Percentiles rank a stretch among this genome's conserved stretches.
Evolutionary conservation across 2,888 invertebrate species (phyloP).

Genomic region (Dione vanillae): DNA sequence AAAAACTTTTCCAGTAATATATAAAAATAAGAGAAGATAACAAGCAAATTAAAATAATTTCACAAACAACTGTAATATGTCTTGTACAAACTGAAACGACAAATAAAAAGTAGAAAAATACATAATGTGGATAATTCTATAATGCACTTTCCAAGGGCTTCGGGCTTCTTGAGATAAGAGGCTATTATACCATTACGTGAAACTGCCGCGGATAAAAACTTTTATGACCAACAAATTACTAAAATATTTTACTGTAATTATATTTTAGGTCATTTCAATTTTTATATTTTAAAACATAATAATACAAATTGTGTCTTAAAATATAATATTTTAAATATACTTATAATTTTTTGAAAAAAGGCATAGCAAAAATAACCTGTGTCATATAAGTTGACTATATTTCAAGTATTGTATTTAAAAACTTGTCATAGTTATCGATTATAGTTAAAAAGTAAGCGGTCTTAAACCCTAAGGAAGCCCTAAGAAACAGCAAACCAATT

Average conservation of each 20-base stretch:
- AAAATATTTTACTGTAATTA: neutral
- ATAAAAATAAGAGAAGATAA: neutral
- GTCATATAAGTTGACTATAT: neutral
- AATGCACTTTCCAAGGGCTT: slow-evolving; percentile 28
- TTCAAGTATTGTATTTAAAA: neutral
- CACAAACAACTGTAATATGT: slow-evolving; percentile 6
- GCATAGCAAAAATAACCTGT: neutral
- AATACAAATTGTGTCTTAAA: neutral
- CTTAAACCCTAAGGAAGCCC: slow-evolving; percentile 20
- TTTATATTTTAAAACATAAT: too few species aligned
- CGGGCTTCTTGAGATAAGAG: slow-evolving; percentile 36
- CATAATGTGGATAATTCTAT: slow-evolving; percentile 35
- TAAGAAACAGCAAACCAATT: slow-evolving; percentile 23
- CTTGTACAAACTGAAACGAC: slow-evolving; percentile 26
- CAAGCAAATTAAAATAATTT: neutral
- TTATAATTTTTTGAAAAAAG: neutral
- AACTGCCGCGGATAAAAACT: slow-evolving; percentile 26
- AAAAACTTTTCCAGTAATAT: too few species aligned
- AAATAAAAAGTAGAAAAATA: slow-evolving; percentile 28
- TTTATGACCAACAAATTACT: slow-evolving; percentile 13
- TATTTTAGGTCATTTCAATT: too few species aligned
- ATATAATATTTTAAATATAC: neutral
- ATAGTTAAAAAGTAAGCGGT: slow-evolving; percentile 9
- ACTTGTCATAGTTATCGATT: slow-evolving; percentile 7
- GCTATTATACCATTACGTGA: slow-evolving; percentile 37